Base-by-base conservation (phyloP, 2,888 invertebrate species). In the Chloromyia formosa region DNA sequence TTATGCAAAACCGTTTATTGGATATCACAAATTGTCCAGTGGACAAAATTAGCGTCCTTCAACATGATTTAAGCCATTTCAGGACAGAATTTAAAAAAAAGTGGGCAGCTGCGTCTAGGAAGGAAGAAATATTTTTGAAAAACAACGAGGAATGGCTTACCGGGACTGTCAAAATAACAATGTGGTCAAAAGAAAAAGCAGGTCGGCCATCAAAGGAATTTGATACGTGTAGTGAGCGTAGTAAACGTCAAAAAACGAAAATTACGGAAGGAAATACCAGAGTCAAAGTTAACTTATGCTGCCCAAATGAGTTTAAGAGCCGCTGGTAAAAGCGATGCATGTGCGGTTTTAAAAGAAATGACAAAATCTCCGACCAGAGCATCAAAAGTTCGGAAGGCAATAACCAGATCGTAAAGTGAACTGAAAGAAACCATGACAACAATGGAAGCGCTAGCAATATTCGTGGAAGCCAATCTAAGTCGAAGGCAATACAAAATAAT, bases 401-500 rank as follows among this genome's bases (percentile, higher is more conserved):
- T 62, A 62, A n/a, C 61, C 35, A 62, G 14, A 62, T 5, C 3
- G 61, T 40, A 62, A 14, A 58, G n/a, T 58, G 16, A 12, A 56
- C 75, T 20, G 56, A 23, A 16, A 35, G 42, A 73, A 58, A 23
- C 54, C 27, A 35, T n/a, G 68, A 58, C 66, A 64, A 56, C 72
- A n/a, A 53, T 60, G 49, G 72, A 73, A 60, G 77, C 76, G 53
- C 64, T 78, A 18, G 16, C 74, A 68, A 78, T 79, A 72, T 78
- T 78, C 58, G 66, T 78, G 14, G 78, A 77, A 35, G 77, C 78
- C 20, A 77, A 77, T 61, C 69, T 78, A 14, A 74, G 77, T 12
- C 22, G 77, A 49, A n/a, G 49, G 49, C 49, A 66, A 66, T 66
- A 66, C 45, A 12, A 66, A 49, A 53, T 66, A 66, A 66, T 66